Conservation (phyloP, 2,113 vertebrate species). For the Apaloderma vittatum region DNA sequence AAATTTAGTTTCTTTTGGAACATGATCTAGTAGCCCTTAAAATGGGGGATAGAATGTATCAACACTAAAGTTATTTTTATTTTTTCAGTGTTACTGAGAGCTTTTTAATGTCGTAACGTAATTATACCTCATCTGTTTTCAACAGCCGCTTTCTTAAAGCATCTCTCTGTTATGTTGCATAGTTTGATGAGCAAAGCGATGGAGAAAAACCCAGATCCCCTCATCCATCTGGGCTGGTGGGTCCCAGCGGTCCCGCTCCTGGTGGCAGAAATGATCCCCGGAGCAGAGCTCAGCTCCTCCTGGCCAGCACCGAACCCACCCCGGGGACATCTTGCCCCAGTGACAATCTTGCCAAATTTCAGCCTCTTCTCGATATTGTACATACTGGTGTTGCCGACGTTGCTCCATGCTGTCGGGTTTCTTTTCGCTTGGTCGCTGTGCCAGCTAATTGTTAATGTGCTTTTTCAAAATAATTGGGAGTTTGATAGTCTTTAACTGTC, state of each 20-base stretch:
- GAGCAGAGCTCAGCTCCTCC: neutral
- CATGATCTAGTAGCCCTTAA: slow-evolving; percentile 57
- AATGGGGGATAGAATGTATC: slow-evolving; percentile 51
- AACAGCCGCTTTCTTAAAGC: neutral
- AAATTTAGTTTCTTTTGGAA: slow-evolving; percentile 69
- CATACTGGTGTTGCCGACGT: rapidly evolving
- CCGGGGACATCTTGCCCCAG: rapidly evolving
- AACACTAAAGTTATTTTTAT: slow-evolving; percentile 46
- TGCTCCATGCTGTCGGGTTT: neutral
- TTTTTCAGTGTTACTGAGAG: neutral
- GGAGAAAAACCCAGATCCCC: neutral
- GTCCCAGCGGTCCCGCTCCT: rapidly evolving
- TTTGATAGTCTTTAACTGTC: neutral
- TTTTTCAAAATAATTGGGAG: neutral
- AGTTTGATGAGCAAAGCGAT: neutral
- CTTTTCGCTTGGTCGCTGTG: neutral
- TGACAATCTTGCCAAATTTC: neutral
- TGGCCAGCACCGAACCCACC: neutral
- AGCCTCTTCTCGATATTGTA: neutral
- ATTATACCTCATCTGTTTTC: neutral
- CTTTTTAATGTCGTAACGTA: neutral
- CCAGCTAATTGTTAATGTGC: neutral
- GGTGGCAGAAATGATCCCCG: neutral
- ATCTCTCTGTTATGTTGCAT: neutral
- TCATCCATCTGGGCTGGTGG: rapidly evolving